Evolutionary conservation across 2,797 vertebrate species (phyloP).

Genomic region (Anabacerthia variegaticeps): DNA sequence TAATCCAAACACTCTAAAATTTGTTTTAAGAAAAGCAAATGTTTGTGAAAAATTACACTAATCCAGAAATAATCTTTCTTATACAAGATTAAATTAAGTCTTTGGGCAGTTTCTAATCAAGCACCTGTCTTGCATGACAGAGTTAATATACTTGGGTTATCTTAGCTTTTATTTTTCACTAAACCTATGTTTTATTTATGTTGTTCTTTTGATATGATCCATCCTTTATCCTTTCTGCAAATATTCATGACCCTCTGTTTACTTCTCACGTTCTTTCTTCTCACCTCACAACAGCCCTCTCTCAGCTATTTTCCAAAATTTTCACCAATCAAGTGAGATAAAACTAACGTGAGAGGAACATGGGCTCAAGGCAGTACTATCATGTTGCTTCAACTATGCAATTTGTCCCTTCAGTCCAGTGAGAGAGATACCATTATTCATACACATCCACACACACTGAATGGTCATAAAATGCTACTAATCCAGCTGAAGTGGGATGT

Average conservation of each 20-base stretch:
- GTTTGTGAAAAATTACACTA: conserved; percentile 32
- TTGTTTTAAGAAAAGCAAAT: conserved; percentile 40
- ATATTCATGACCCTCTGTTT: background rate
- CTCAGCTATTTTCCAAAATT: conserved; percentile 5
- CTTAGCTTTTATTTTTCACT: background rate
- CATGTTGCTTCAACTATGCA: background rate
- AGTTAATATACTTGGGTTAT: background rate
- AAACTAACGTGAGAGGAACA: background rate
- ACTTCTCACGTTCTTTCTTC: background rate
- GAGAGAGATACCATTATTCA: background rate
- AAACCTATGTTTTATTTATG: background rate
- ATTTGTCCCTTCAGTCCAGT: background rate
- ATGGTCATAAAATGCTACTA: background rate
- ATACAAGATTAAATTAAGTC: background rate
- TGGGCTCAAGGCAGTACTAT: background rate
- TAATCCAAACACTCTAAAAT: background rate
- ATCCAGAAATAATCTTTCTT: conserved; percentile 10
- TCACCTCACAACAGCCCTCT: background rate
- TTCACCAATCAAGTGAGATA: background rate
- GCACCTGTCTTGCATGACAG: background rate
- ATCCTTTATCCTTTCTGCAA: background rate
- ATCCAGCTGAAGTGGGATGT: background rate
- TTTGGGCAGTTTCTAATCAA: background rate
- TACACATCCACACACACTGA: background rate
- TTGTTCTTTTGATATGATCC: background rate